Evolutionary conservation across 2,888 invertebrate genomes (phyloP).

Genomic region (Lapara coniferarum): DNA sequence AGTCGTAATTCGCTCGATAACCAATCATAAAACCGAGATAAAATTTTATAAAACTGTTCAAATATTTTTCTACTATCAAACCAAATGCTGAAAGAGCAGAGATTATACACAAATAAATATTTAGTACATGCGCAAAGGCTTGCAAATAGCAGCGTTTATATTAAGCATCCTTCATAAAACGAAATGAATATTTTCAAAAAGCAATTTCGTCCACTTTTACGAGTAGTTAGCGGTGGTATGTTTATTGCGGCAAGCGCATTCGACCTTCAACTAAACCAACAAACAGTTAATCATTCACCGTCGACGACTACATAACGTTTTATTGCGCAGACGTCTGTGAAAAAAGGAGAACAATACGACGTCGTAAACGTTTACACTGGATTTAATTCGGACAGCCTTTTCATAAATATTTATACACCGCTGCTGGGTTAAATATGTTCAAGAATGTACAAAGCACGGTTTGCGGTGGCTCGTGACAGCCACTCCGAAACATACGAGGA

Average conservation of each 20-base stretch:
- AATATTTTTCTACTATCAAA: conserved; percentile 18
- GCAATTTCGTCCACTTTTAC: conserved; percentile 47
- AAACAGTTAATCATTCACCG: conserved; percentile 58
- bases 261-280: conserved; percentile 42
- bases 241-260: conserved; percentile 49
- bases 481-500: conserved; percentile 51
- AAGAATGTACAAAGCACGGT: conserved; percentile 53
- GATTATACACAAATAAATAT: conserved; percentile 17
- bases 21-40: neutral
- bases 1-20: neutral
- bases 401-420: conserved; percentile 65
- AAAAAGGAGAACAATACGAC: conserved; percentile 53
- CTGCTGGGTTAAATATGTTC: conserved; percentile 55
- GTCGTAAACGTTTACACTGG: conserved; percentile 56
- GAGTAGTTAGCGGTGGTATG: conserved; percentile 44
- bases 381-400: conserved; percentile 64
- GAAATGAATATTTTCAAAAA: conserved; percentile 32
- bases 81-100: neutral
- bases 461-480: conserved; percentile 55
- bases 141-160: conserved; percentile 20
- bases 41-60: neutral
- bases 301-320: conserved; percentile 50
- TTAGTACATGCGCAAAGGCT: conserved; percentile 1
- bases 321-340: conserved; percentile 53
- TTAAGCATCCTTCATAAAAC: conserved; percentile 22